Percentiles rank a stretch among this genome's conserved stretches.
Conservation (phyloP, 2,797 vertebrate genomes). For the Pyrocephalus nanus region DNA sequence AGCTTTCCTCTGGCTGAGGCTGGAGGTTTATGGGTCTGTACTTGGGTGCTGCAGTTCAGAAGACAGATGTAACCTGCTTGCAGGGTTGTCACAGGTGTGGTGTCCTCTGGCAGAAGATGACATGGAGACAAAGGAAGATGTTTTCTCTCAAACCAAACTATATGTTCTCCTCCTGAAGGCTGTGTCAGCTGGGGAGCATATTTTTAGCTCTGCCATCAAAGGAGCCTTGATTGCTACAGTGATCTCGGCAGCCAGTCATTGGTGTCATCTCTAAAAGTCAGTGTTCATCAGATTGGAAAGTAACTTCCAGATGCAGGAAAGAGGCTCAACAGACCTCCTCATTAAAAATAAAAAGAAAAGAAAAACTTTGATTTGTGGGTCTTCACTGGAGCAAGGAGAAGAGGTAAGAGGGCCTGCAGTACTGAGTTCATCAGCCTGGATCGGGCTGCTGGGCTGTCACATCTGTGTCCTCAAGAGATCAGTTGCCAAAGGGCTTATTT, state of each 20-base stretch:
- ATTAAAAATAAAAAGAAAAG: slow-evolving; percentile 6
- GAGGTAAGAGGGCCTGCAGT: neutral
- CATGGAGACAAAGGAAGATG: neutral
- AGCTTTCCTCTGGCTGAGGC: neutral
- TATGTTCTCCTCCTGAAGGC: slow-evolving; percentile 10
- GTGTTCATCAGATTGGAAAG: slow-evolving; percentile 45
- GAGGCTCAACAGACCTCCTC: neutral
- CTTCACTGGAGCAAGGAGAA: neutral
- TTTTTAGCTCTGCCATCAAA: slow-evolving; percentile 71
- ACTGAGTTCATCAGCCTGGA: neutral
- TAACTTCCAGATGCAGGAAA: slow-evolving; percentile 28
- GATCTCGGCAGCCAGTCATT: slow-evolving; percentile 50
- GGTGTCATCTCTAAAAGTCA: slow-evolving; percentile 42
- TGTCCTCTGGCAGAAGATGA: neutral
- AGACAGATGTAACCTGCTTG: neutral
- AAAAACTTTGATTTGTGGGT: neutral
- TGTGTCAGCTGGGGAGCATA: slow-evolving; percentile 41
- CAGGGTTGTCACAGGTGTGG: neutral
- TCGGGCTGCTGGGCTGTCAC: neutral
- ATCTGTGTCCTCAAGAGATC: neutral
- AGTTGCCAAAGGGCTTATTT: neutral
- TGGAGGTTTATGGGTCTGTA: neutral
- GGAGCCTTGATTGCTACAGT: slow-evolving; percentile 62
- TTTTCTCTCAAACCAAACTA: slow-evolving; percentile 35
- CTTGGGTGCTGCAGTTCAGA: neutral